Conservation (phyloP, 2,797 vertebrate genomes). For the Remorina albescens region DNA sequence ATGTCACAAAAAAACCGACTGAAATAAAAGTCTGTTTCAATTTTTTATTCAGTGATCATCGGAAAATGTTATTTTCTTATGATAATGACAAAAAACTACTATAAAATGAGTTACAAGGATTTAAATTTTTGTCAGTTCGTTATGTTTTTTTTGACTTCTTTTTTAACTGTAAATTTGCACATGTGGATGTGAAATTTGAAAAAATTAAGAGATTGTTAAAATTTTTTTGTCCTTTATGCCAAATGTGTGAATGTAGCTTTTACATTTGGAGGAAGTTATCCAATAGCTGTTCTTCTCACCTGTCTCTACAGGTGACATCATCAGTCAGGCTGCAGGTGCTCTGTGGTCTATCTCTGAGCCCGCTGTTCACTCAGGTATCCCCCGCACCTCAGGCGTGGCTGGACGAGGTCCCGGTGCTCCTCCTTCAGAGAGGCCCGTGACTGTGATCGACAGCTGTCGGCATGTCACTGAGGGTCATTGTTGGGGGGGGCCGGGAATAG, state of each 20-base stretch:
- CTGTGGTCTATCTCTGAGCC: conserved; percentile 22
- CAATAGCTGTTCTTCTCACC: background rate
- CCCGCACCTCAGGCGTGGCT: background rate
- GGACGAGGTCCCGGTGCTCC: background rate
- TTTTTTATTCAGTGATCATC: background rate
- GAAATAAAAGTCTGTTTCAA: background rate
- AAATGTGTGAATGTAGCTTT: too few species aligned
- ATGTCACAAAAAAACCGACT: background rate
- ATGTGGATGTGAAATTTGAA: background rate
- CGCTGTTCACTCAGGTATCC: conserved; percentile 17
- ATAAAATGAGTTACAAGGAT: background rate
- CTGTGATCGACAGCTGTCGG: background rate
- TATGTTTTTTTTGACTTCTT: too few species aligned
- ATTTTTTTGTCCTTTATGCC: background rate
- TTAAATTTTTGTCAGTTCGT: too few species aligned
- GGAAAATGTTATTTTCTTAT: too few species aligned
- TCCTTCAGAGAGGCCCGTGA: conserved; percentile 12
- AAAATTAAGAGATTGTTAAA: background rate
- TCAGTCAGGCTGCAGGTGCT: conserved; percentile 1
- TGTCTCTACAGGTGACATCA: conserved; percentile 18
- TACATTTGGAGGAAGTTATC: too few species aligned
- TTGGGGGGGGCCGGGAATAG: background rate
- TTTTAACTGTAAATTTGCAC: background rate
- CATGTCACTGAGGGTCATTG: background rate
- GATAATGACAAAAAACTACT: background rate